Evolutionary conservation across 2,797 vertebrate genomes (phyloP).

Genomic region (Phataginus tetradactyla): DNA sequence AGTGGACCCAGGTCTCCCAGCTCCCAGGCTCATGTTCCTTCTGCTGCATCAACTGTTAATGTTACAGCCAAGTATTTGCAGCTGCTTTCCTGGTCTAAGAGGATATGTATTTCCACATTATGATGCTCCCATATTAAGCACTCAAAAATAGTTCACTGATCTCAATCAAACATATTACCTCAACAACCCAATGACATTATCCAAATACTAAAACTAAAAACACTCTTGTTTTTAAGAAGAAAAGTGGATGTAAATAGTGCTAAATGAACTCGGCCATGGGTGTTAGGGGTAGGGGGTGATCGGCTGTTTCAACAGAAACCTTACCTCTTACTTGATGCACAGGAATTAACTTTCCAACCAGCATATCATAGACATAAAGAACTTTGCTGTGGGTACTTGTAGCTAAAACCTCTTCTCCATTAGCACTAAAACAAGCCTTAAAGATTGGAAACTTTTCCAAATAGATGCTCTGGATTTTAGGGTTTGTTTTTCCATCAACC

Average conservation of each 20-base stretch:
- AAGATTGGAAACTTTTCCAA: slow-evolving; percentile 94
- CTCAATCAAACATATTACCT: not conserved
- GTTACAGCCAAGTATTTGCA: not conserved
- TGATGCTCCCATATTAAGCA: not conserved
- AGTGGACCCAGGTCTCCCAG: not conserved
- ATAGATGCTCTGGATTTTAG: slow-evolving; percentile 96
- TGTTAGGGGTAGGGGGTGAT: not conserved
- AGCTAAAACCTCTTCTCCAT: slow-evolving; percentile 93
- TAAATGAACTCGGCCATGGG: slow-evolving; percentile 1
- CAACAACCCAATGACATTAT: not conserved
- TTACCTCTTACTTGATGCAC: slow-evolving; percentile 91
- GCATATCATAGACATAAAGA: slow-evolving; percentile 98
- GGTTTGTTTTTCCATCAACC: slow-evolving; percentile 96
- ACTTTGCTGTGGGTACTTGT: slow-evolving; percentile 91
- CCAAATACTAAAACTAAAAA: not conserved
- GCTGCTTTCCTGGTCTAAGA: not conserved
- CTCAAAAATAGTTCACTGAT: not conserved
- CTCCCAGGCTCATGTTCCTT: not conserved
- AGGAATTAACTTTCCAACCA: slow-evolving; percentile 92
- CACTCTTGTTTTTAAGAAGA: slow-evolving; percentile 23
- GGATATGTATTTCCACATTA: not conserved
- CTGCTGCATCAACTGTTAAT: not conserved
- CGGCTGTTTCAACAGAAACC: not conserved
- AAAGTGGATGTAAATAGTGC: not conserved
- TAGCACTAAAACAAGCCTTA: slow-evolving; percentile 91